Base-by-base conservation (phyloP, 2,797 vertebrate genomes). In the Hippoglossus hippoglossus region DNA sequence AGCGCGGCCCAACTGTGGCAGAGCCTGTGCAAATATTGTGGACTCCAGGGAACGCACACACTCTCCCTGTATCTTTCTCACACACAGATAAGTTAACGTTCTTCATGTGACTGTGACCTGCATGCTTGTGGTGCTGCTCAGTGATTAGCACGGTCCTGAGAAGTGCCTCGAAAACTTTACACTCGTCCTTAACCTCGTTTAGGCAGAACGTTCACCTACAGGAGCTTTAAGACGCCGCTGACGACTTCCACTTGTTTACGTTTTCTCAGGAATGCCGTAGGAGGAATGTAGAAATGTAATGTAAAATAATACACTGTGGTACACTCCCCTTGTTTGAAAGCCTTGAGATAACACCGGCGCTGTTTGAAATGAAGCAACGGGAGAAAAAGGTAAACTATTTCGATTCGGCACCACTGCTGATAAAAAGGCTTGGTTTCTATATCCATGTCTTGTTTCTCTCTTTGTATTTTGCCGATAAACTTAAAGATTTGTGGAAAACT, bases 81-180 rank as follows among this genome's bases (percentile, higher is more conserved):
- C 69, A 53, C 26, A 44, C 24, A 46, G 21, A 26, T 26, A 64
- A 1, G 67, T 50, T 73, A 85, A 85, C 64, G 13, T 22, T 60
- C 49, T 77, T 71, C 80, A 88, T 78, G 57, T 86, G 82, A 90
- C 78, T 82, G 75, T 78, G 77, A 86, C 71, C 67, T 72, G 61
- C 77, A 75, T 60, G 76, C 51, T 19, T 31, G 10, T 28, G 69
- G 54, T 10, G 13, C 39, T 67, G 56, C 60, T 72, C 63, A 34
- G 46, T 63, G 63, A 80, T 84, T 79, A 87, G 47, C 65, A 55
- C 68, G 31, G 54, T 63, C 55, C 25, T 47, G 15, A 68, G 56
- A 79, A 50, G 28, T 57, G 41, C 7, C 62, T 60, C n/a, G 22
- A 77, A 7, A 76, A 66, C 28, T 13, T 74, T 3, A 55, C 54